Conservation (phyloP, 2,113 vertebrate species). For the Ovibos moschatus region DNA sequence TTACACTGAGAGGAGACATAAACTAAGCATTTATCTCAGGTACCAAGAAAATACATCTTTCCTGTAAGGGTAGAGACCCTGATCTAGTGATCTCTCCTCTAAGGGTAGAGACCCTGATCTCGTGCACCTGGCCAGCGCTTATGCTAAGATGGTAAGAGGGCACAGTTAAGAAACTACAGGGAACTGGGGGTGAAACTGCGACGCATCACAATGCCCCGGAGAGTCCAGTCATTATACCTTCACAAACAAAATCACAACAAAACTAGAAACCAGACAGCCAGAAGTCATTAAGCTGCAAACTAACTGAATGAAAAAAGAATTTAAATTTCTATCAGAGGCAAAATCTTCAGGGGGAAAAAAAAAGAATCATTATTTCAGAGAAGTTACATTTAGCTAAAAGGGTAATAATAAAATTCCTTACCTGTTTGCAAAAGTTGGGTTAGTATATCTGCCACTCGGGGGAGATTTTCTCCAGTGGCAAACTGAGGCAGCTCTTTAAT, state of each 20-base stretch:
- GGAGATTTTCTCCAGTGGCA: constrained; percentile 95
- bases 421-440: constrained; percentile 98
- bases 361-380: neutral
- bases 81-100: neutral
- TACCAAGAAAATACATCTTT: neutral
- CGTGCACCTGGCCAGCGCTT: neutral
- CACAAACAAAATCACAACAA: constrained; percentile 4
- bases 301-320: neutral
- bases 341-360: neutral
- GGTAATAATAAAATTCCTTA: constrained; percentile 58
- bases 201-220: neutral
- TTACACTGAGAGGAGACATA: neutral
- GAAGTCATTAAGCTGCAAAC: neutral
- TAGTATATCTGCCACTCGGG: constrained; percentile 95
- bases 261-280: neutral
- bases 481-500: constrained; percentile 98
- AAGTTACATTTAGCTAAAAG: neutral
- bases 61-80: neutral
- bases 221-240: neutral
- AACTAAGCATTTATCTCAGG: neutral
- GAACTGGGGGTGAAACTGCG: neutral
- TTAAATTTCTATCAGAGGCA: neutral
- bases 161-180: neutral
- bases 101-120: neutral
- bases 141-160: neutral